These are phyloP conservation scores for Synergus laeviventris DNA, from an alignment of 2,888 invertebrate genomes.

Conservation along the genomic window DNA sequence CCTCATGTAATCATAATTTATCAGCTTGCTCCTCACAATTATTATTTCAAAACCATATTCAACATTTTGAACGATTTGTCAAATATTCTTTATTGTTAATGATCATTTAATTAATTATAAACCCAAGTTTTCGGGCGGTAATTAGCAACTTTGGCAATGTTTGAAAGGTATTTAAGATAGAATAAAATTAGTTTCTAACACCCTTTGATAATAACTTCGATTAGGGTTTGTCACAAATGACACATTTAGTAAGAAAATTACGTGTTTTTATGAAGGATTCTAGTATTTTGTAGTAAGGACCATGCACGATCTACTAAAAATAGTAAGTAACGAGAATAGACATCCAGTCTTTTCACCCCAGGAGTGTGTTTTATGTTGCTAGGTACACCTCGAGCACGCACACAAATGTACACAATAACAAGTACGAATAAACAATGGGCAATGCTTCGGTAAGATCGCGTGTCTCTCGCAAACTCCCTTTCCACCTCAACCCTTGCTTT, in stretches of 20 bases:
- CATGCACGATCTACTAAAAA: no score
- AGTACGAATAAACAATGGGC: conserved; percentile 60
- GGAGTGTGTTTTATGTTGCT: conserved; percentile 59
- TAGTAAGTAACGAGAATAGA: no score
- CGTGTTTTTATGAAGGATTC: no score
- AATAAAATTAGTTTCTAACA: no score
- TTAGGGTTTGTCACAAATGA: no score
- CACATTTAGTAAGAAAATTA: no score
- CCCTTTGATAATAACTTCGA: no score
- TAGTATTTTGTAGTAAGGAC: no score
- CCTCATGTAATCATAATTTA: neutral
- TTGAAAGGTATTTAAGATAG: no score
- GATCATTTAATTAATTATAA: neutral
- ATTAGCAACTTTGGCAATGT: no score
- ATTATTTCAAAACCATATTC: neutral
- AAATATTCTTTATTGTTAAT: neutral
- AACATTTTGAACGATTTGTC: conserved; percentile 3
- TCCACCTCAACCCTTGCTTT: conserved; percentile 43
- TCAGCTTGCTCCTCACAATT: conserved; percentile 8
- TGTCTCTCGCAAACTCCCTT: conserved; percentile 56
- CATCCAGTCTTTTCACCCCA: conserved; percentile 55
- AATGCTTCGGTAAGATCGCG: conserved; percentile 62
- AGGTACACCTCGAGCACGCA: conserved; percentile 53
- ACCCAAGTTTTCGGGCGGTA: no score
- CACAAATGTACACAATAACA: conserved; percentile 42